Evolutionary conservation across 1,140 invertebrate species (phyloP), one percentile per base, ranked within the genome.

Genomic region (Neodiprion virginianus): DNA sequence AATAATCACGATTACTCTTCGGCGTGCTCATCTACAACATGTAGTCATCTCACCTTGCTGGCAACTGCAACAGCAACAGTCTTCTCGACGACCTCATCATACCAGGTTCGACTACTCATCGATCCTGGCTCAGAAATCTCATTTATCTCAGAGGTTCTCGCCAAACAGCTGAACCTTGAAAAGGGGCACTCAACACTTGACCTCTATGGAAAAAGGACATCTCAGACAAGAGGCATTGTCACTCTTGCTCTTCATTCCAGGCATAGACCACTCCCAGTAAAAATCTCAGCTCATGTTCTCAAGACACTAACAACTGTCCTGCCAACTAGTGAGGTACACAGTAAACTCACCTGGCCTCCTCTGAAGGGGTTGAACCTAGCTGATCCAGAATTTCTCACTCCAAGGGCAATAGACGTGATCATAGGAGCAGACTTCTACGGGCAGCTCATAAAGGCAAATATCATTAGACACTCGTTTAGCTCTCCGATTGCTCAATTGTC

Each of bases 201-300:
- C 50, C 10, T 53, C 10, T 53, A 53, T 14, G 50, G 75, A 48
- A 50, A 47, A 10, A 71, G 40, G 23, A 14, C 72, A 28, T 74
- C 72, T 7, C 72, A 74, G 23, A 74, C 76, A 66, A 48, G 71
- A 5, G 70, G 71, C 11, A 48, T 74, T 0, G 61, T 67, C 10
- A 7, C 5, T 4, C 49, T 74, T 66, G 69, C 14, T 10, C 67
- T 69, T 17, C n/a, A 10, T n/a, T 69, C 12, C 70, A 47, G 7
- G 12, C 40, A 65, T 17, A 48, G n/a, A 21, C n/a, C n/a, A 21
- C 17, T 21, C 67, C 10, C 28, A 1, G 48, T 77, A 12, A 69
- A 61, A 2, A 28, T 74, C 8, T 21, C 66, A 17, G 73, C 72
- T 11, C 72, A 76, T 17, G 12, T 76, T 0, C n/a, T 76, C 14